Conservation (phyloP, 2,797 vertebrate genomes). For the Leptodactylus fallax region DNA sequence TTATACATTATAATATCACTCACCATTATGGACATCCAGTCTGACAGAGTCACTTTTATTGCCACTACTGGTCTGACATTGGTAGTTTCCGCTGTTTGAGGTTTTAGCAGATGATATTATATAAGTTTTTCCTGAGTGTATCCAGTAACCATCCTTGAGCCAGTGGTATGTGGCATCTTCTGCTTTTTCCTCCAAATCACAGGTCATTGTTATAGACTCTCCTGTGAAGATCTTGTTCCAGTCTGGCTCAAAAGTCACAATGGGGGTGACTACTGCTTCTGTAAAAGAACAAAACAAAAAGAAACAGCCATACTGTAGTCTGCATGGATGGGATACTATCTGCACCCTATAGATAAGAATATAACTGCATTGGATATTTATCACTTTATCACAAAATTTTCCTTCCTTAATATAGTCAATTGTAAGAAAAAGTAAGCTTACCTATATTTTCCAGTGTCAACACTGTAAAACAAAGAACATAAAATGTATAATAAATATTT, state of each 20-base stretch:
- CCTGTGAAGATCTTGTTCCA: conserved; percentile 36
- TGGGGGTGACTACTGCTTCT: neutral
- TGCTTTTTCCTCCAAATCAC: neutral
- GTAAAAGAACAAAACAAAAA: neutral
- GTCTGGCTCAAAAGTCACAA: conserved; percentile 4
- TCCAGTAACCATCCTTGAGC: neutral
- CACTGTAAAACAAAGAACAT: neutral
- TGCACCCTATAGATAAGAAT: too few species aligned
- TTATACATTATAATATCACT: too few species aligned
- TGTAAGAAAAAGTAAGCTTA: neutral
- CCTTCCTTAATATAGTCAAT: too few species aligned
- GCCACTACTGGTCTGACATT: neutral
- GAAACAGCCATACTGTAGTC: neutral
- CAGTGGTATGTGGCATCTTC: neutral
- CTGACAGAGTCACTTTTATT: neutral
- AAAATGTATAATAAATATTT: neutral
- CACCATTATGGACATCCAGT: conserved; percentile 17
- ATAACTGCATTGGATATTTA: too few species aligned
- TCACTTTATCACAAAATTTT: too few species aligned
- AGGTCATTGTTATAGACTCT: conserved; percentile 20
- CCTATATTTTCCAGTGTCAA: neutral
- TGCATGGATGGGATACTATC: neutral
- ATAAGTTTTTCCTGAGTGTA: neutral
- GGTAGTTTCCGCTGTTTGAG: neutral
- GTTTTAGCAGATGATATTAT: conserved; percentile 6